Evolutionary conservation across 2,113 vertebrate genomes (phyloP).

Genomic region (Ageneiosus marmoratus): DNA sequence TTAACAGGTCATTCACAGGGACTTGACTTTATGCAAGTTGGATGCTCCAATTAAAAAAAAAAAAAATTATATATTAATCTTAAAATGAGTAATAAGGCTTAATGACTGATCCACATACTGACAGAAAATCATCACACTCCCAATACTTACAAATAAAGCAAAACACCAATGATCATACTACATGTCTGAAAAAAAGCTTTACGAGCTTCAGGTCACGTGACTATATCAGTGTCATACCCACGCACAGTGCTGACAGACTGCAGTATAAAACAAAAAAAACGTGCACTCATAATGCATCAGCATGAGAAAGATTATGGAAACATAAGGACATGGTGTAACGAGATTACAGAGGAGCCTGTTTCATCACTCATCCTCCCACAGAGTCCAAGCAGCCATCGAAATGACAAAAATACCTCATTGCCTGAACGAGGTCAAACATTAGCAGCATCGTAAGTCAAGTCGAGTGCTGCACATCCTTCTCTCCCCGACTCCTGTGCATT

Average conservation of each 20-base stretch:
- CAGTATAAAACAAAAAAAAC: conserved; percentile 9
- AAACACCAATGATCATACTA: neutral
- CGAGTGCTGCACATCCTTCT: neutral
- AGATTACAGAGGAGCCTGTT: neutral
- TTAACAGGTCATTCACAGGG: neutral
- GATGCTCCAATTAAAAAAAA: neutral
- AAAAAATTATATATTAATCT: neutral
- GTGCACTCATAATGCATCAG: neutral
- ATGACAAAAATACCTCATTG: conserved; percentile 15
- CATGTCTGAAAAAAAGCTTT: neutral
- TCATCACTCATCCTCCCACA: neutral
- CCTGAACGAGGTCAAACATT: conserved; percentile 11
- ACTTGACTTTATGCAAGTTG: neutral
- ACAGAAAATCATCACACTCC: neutral
- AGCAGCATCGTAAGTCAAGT: neutral
- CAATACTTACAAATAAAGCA: neutral
- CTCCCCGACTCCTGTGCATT: neutral
- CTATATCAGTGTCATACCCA: neutral
- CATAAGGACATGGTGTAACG: conserved; percentile 15
- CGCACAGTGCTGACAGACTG: neutral
- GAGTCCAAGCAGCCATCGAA: neutral
- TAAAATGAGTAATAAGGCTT: neutral
- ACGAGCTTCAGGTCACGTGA: neutral
- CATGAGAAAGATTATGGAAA: conserved; percentile 11
- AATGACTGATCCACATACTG: neutral